Percentiles rank a stretch among this genome's conserved stretches.
Evolutionary conservation across 2,797 vertebrate species (phyloP).

Genomic region (Tauraco hartlaubi): DNA sequence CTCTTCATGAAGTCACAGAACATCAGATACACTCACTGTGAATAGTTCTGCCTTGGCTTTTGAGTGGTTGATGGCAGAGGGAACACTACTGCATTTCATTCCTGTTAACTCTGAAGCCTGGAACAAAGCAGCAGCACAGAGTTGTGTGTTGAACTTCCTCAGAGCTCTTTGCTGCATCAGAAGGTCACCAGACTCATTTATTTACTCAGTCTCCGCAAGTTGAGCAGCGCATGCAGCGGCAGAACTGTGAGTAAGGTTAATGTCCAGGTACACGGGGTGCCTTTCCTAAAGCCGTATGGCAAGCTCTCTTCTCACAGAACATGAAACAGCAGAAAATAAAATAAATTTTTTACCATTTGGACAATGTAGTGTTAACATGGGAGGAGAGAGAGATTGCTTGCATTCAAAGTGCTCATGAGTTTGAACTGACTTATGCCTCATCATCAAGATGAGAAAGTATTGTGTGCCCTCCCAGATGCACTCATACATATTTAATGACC

Average conservation of each 20-base stretch:
- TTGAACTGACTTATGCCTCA: not conserved
- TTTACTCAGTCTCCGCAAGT: not conserved
- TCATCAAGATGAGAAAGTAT: not conserved
- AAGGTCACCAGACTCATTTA: not conserved
- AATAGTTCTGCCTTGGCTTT: not conserved
- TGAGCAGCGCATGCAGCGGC: not conserved
- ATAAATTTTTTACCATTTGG: accelerated
- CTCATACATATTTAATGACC: slow-evolving; percentile 46
- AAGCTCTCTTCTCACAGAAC: not conserved
- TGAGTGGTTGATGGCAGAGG: not conserved
- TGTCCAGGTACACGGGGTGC: accelerated
- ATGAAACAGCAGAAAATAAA: not conserved
- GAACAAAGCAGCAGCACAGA: not conserved
- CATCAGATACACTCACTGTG: not conserved
- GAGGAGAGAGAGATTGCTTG: not conserved
- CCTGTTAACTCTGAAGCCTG: not conserved
- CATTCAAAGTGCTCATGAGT: accelerated
- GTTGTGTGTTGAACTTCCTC: not conserved
- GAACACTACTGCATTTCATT: not conserved
- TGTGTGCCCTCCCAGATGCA: slow-evolving; percentile 22
- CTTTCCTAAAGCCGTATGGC: not conserved
- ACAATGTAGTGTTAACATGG: accelerated
- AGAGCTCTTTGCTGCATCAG: not conserved
- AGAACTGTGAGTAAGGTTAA: not conserved
- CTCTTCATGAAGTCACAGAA: not conserved